A percentile compares a stretch with the other conserved stretches of the same genome.
Evolutionary conservation across 1,140 invertebrate species (phyloP).

Genomic region (Temnothorax curvispinosus): DNA sequence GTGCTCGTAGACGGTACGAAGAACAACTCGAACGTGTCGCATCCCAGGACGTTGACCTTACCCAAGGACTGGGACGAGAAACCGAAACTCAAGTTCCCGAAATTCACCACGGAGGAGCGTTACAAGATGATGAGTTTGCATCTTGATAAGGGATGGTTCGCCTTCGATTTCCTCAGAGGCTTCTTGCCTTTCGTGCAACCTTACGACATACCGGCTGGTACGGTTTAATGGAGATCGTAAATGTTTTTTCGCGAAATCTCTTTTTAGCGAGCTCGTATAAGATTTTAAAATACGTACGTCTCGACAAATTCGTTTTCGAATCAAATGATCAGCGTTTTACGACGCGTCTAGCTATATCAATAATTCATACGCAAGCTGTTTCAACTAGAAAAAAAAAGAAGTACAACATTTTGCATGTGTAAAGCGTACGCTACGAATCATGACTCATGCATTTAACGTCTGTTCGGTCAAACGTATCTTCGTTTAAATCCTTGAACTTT

Average conservation of each 20-base stretch:
- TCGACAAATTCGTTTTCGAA: background rate
- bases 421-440: background rate
- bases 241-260: background rate
- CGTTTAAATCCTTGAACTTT: background rate
- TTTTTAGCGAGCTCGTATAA: background rate
- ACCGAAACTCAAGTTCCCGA: slow-evolving; percentile 81
- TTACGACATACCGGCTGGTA: slow-evolving; percentile 86
- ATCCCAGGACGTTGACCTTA: slow-evolving; percentile 73
- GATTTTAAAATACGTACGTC: background rate
- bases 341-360: background rate
- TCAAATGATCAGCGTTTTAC: slow-evolving; percentile 4
- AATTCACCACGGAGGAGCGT: slow-evolving; percentile 72
- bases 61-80: slow-evolving; percentile 76
- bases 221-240: slow-evolving; percentile 52
- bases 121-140: slow-evolving; percentile 86
- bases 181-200: slow-evolving; percentile 87
- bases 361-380: slow-evolving; percentile 11
- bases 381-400: background rate
- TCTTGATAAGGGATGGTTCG: slow-evolving; percentile 85
- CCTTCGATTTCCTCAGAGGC: slow-evolving; percentile 86
- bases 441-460: background rate
- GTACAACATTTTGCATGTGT: background rate
- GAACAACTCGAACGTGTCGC: slow-evolving; percentile 78
- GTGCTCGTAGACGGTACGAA: slow-evolving; percentile 39
- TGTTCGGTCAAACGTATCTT: background rate